Base-by-base conservation (phyloP, 1,140 invertebrate species). In the Cephus cinctus region DNA sequence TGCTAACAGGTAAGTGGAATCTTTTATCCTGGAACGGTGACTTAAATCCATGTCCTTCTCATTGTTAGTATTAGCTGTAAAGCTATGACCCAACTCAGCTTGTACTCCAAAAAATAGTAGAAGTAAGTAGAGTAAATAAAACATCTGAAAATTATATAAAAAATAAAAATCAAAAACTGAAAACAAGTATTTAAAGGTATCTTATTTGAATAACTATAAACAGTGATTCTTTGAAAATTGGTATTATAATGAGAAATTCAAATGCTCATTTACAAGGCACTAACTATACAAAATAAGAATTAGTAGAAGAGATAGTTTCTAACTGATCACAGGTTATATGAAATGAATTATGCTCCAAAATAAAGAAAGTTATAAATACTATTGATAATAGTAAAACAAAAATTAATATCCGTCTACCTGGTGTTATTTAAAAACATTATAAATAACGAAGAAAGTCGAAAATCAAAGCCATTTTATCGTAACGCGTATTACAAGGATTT, bases 1-100 rank as follows among this genome's bases (percentile, higher is more conserved):
- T 3, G 65, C 62, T 20, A 69, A 8, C 40, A 71, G 42, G 36
- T 69, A 71, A 50, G 16, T 57, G 5, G 63, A 52, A 47, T 71
- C 69, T 34, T 70, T 70, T 8, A 70, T 62, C 21, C 53, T 65
- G 14, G 59, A 58, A 11, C 56, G 59, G 8, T 45, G 12, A 40
- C 38, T 56, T 19, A 69, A 45, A 0, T 71, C 63, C 18, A 60
- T 22, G 18, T 50, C 52, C 38, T 63, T 67, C 66, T 66, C 55
- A 2, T 46, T 36, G 8, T 65, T 61, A 2, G 44, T 42, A 46
- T 57, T 61, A 15, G 41, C 40, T 30, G 45, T 12, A 39, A 65
- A 65, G 31, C 56, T 52, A 14, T 61, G 59, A 1, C 54, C 47
- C 42, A 64, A 31, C 36, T 68, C 65, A 2, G 56, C 55, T 23